These are phyloP conservation scores for Schlechtendalia chinensis DNA, from an alignment of 1,140 invertebrate genomes.

Conservation along the genomic window DNA sequence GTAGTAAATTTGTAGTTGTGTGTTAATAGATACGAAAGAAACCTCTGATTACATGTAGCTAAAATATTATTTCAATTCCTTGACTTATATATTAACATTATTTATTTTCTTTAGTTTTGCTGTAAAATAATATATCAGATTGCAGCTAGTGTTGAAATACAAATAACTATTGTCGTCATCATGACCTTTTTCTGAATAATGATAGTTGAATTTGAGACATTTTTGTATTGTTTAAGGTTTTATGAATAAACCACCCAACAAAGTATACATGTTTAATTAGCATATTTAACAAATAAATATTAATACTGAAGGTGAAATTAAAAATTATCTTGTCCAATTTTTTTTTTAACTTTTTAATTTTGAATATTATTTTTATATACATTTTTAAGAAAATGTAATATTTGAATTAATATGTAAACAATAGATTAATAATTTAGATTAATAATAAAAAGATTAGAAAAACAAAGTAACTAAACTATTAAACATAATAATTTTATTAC, in stretches of 20 bases:
- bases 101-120: conserved; percentile 30
- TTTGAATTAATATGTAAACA: too few species aligned
- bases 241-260: conserved; percentile 27
- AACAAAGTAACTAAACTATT: too few species aligned
- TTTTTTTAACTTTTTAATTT: too few species aligned
- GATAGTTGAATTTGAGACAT: conserved; percentile 25
- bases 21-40: not conserved
- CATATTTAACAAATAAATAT: conserved; percentile 28
- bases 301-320: not conserved
- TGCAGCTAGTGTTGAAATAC: conserved; percentile 32
- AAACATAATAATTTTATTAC: too few species aligned
- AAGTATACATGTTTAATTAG: conserved; percentile 23
- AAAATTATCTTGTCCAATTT: not conserved
- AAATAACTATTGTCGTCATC: conserved; percentile 17
- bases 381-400: too few species aligned
- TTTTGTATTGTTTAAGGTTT: conserved; percentile 35
- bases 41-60: not conserved
- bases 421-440: too few species aligned
- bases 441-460: too few species aligned
- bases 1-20: not conserved
- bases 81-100: conserved; percentile 32
- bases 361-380: too few species aligned
- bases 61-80: conserved; percentile 32
- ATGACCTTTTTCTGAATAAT: conserved; percentile 33
- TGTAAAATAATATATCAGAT: not conserved